Evolutionary conservation across 2,888 invertebrate species (phyloP), one percentile per base, ranked within the genome.

Genomic region (Augochlorella aurata): DNA sequence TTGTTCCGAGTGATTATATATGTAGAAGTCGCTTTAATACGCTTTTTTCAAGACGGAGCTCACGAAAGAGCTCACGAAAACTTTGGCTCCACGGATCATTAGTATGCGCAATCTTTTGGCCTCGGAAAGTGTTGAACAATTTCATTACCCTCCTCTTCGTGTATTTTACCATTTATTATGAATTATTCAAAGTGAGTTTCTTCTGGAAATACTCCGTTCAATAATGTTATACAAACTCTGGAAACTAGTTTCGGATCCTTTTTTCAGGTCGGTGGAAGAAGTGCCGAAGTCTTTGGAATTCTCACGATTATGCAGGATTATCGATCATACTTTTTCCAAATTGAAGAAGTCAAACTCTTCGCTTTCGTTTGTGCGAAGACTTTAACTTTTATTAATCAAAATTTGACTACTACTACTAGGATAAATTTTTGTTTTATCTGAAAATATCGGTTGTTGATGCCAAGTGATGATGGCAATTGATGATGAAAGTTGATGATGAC

Each of bases 201-300:
- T 16, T 29, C 61, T 29, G 29, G 84, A 70, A 80, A 79, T 83
- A 82, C 79, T 77, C 71, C 47, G 77, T 65, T 61, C 16, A 61
- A 61, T 29, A 61, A 61, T 61, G 29, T 61, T 61, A 61, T 29
- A 29, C 61, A 61, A 58, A 29, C 61, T 29, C 29, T 29, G 61
- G 61, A 29, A 61, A 61, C 61, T 29, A 29, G 24, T 29, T 29
- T 61, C 24, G 24, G 14, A 16, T 16, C 2, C 24, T 61, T 61
- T 61, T 61, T 61, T 29, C 29, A 16, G 24, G 8, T 0, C 16
- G 24, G 61, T 2, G 24, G 2, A 29, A 29, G 29, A 14, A 8
- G 24, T 2, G 7, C 58, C 29, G 0, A 58, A 29, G 14, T 29
- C 16, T 29, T 16, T 8, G 29, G 8, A 61, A 29, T 29, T 8